Base-by-base conservation (phyloP, 2,888 invertebrate genomes). In the Pyrrhosoma nymphula region DNA sequence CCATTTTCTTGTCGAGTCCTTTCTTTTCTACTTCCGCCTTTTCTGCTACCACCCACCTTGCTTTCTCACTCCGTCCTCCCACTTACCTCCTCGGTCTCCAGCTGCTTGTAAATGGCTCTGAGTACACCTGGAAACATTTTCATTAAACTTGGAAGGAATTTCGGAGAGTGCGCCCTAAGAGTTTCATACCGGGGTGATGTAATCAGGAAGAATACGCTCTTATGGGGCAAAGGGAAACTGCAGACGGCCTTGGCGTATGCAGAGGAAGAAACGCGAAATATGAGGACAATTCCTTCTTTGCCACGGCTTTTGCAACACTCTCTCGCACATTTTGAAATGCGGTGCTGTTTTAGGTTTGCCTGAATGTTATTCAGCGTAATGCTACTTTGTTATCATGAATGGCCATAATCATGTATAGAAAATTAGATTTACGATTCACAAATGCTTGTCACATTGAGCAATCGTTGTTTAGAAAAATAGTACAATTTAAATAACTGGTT, bases 71-170 rank as follows among this genome's bases (percentile, higher is more conserved):
- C 47, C 47, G 47, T 8, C 47, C 4, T 4, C 47, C 90, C 35
- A 60, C 35, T 63, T 63, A 16, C 91, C 35, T 91, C n/a, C 69
- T 23, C 88, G 39, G 39, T 20, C 18, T 30, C 39, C 39, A 63
- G 91, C 63, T 35, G 56, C 23, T 91, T 39, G 91, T 60, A 69
- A 69, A 60, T 39, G 91, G 60, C 91, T 69, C 26, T 39, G 39
- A 0, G 39, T 91, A 35, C 90, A 56, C 30, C 90, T 90, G 91
- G 63, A 91, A 91, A 91, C 39, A 39, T 91, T 60, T 91, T 91
- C 91, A 91, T 63, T 91, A 60, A 91, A 60, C 63, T 91, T 39
- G 63, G 39, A 63, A 91, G 63, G 30, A 30, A 91, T 91, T 63
- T 23, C 63, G 23, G 16, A 69, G 12, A 69, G 88, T 23, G 63